Evolutionary conservation across 2,888 invertebrate genomes (phyloP), one percentile per base, ranked within the genome.

Genomic region (Lysandra coridon): DNA sequence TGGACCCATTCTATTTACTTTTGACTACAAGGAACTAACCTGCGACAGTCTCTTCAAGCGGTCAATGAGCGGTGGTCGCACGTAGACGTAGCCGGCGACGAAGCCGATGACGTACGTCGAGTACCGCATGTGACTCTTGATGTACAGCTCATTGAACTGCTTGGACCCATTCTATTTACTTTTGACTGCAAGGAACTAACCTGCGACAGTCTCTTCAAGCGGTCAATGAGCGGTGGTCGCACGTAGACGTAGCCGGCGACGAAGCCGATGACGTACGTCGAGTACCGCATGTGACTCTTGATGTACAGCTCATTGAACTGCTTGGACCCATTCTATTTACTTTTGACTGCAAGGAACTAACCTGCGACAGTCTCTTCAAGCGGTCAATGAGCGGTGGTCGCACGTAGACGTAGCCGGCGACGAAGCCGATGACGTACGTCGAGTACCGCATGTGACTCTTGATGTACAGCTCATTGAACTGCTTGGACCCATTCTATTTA

Each of bases 181-280:
- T 10, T 44, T 44, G 44, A 44, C 44, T 44, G 7, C 7, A 44
- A 44, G 44, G 17, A 75, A 80, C 77, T 82, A 83, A 91, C 93
- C 85, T 86, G 86, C 5, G 87, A 84, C 17, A 93, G 86, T 64
- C 81, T 87, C 12, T 84, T 87, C 0, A 85, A 30, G 6, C 85
- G 85, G 4, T 85, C 87, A 14, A 85, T 84, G 4, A 83, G 81
- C 44, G 85, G 87, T 79, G 84, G 85, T 5, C 84, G 90, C 73
- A 84, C 40, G 78, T 87, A 91, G 33, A 95, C 80, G 82, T 93
- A 95, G 0, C 96, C 96, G 23, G 92, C 90, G 79, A 95, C 88
- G 86, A 96, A 94, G 1, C 96, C 96, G 14, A 96, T 88, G 10
- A 96, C 88, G 83, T 96, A 96, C 0, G 96, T 92, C 0, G 95